These are phyloP conservation scores for Brachionus asplanchnoidis DNA, from an alignment of 1,140 invertebrate genomes.

Conservation along the genomic window DNA sequence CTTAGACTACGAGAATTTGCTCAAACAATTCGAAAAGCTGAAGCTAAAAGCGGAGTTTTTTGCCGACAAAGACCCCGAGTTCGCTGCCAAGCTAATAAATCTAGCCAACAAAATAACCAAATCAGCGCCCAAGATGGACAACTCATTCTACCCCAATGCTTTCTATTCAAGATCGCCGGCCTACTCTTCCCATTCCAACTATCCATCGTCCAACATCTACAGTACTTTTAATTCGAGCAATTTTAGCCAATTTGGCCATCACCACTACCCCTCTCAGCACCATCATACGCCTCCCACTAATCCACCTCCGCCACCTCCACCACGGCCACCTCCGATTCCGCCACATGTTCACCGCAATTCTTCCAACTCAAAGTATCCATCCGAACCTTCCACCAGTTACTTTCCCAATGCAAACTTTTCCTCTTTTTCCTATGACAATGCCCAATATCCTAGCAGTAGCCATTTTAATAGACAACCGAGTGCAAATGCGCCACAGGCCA, in stretches of 20 bases:
- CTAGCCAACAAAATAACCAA: constrained; percentile 8
- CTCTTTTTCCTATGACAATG: not conserved
- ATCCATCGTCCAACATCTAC: constrained; percentile 5
- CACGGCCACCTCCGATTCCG: not conserved
- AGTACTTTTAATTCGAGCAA: constrained; percentile 7
- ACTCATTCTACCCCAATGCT: not conserved
- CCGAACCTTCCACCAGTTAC: not conserved
- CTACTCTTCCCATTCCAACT: not conserved
- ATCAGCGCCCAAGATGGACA: constrained; percentile 16
- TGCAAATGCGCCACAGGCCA: not conserved
- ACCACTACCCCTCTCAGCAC: not conserved
- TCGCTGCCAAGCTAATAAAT: constrained; percentile 9
- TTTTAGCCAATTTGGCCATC: not conserved
- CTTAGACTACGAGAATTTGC: constrained; percentile 1
- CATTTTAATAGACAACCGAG: not conserved
- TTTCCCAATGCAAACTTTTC: not conserved
- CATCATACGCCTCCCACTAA: not conserved
- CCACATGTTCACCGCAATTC: not conserved
- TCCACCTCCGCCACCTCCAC: constrained; percentile 21
- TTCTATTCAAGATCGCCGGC: not conserved
- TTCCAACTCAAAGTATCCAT: not conserved
- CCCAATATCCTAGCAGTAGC: not conserved
- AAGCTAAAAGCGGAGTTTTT: not conserved
- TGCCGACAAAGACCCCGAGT: constrained; percentile 16
- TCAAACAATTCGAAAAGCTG: constrained; percentile 22